phyloP scores from a whole-genome alignment of 2,113 vertebrate species.

The Dasypus novemcinctus region DNA sequence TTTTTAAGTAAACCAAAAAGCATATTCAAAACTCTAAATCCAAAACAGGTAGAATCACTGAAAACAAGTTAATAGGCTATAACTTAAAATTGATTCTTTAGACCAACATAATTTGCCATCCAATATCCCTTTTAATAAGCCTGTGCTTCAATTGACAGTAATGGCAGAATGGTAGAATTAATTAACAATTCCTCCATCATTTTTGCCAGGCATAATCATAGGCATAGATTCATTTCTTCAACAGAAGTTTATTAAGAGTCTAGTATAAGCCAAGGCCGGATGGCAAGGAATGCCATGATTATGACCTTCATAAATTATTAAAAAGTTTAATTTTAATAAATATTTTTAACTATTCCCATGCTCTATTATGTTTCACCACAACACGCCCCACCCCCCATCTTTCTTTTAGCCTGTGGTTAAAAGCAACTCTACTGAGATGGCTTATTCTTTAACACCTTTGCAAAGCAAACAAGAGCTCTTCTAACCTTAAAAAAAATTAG shows the following conservation, averaged over 20 bases:
- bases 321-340: constrained; percentile 19
- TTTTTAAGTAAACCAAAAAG: constrained; percentile 44
- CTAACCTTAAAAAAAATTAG: constrained; percentile 25
- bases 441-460: constrained; percentile 22
- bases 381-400: not conserved
- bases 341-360: not conserved
- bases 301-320: not conserved
- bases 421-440: constrained; percentile 3
- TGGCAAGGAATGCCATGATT: not conserved
- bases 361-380: constrained; percentile 26
- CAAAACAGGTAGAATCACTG: not conserved
- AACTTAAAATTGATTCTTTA: constrained; percentile 45
- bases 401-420: constrained; percentile 40
- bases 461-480: constrained; percentile 24
- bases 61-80: constrained; percentile 5
- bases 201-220: constrained; percentile 19
- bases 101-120: constrained; percentile 29
- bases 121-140: constrained; percentile 36
- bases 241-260: constrained; percentile 22
- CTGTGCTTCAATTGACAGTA: not conserved
- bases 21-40: not conserved
- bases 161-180: too few relatives aligned
- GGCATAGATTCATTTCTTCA: constrained; percentile 16
- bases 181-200: not conserved
- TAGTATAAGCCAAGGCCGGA: constrained; percentile 1